Base-by-base conservation (phyloP, 2,113 vertebrate genomes). In the Perca fluviatilis region DNA sequence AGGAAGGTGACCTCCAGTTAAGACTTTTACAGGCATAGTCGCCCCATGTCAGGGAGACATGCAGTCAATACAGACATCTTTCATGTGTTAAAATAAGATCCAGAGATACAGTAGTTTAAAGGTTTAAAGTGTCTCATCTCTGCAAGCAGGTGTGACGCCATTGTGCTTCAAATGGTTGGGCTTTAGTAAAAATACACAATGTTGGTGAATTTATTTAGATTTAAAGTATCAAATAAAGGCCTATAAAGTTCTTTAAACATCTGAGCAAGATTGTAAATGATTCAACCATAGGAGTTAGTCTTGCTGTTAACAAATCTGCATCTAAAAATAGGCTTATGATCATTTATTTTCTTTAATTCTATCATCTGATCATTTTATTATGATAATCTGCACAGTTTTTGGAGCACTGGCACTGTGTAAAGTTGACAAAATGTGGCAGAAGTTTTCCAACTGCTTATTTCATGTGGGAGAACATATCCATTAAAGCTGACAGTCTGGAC, bases 401-500 rank as follows among this genome's bases (percentile, higher is more conserved):
- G 56, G 5, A 27, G 33, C 70, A 43, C 27, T 25, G 54, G 46
- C 33, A 27, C 25, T 58, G 54, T 25, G 21, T 57, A 68, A 79
- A 84, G 82, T 74, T 84, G 60, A 71, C 23, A 80, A 82, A 79
- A 77, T 23, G 77, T 50, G 60, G 43, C 77, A 86, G 79, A 86
- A 85, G 71, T 85, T 88, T 84, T 83, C 65, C 51, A 25, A 65
- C 80, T 53, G 53, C 54, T 91, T 70, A 63, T 88, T 86, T 91
- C 57, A 74, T 86, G 83, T 58, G 64, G 56, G 56, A 80, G 62
- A 81, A 83, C 56, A 74, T 64, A 69, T 80, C 83, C 79, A 91
- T 88, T 92, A 85, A 86, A 87, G 77, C 57, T 79, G 75, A 84
- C 85, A 76, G 82, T 79, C 69, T 77, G 77, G 77, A 90, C 80